Evolutionary conservation across 2,888 invertebrate species (phyloP), one percentile per base, ranked within the genome.

Genomic region (Pseudococcus jackbeardsleyi): DNA sequence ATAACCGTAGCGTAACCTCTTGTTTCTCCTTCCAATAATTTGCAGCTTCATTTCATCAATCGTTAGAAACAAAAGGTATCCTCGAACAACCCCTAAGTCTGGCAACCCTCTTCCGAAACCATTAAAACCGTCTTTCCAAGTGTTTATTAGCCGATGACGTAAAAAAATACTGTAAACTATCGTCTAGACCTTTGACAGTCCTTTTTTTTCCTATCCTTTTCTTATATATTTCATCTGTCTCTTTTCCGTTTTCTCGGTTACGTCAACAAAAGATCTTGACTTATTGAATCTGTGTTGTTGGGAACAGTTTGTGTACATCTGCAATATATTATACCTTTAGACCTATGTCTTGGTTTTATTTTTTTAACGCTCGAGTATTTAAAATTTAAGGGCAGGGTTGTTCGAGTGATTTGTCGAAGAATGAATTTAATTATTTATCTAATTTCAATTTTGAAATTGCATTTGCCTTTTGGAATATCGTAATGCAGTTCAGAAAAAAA

Each of bases 141-240:
- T 82, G 79, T 82, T 82, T 82, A 82, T 82, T 82, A 82, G 79
- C 19, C 79, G 79, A 82, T 82, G 79, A 82, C 79, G 79, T 82
- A 82, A 82, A 82, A 82, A 82, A 82, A 82, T 39, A 77, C 77
- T 19, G 79, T 82, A 82, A 82, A 82, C 39, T 33, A 82, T 82
- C 79, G 79, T 82, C 79, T 82, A 82, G 79, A 82, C 79, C 79
- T 46, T 82, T 46, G 79, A 72, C 72, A 72, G 72, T 72, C 42
- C 7, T 72, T 72, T 72, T 72, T 72, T 72, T 33, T 39, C 8
- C 42, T 42, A 8, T 11, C 26, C 64, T 64, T 19, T 22, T 15
- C 15, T 3, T 33, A 33, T 33, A 3, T 1, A 17, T 39, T 7
- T 77, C 77, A 8, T 77, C 72, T 39, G 17, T 17, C 39, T 39